phyloP scores from a whole-genome alignment of 2,113 vertebrate genomes.

The Vulpes vulpes region DNA sequence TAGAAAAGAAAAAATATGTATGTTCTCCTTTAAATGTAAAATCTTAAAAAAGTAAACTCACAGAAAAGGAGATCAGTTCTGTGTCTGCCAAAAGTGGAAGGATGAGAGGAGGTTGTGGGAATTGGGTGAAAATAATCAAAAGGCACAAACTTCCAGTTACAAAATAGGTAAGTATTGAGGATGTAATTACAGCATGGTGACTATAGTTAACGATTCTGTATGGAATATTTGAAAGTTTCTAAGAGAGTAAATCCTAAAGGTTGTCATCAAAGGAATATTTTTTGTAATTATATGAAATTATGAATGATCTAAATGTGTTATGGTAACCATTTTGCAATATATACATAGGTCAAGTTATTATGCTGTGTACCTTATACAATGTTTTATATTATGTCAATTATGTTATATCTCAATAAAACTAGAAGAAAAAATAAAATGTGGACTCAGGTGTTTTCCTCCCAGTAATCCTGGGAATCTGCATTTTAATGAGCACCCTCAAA shows the following conservation, averaged over 20 bases:
- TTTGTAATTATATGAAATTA: background rate
- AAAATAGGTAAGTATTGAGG: background rate
- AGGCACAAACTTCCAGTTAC: background rate
- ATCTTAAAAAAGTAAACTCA: background rate
- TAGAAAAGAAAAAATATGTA: background rate
- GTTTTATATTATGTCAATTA: background rate
- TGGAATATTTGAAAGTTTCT: no score
- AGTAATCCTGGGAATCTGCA: background rate
- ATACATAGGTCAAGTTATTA: background rate
- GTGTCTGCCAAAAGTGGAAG: background rate
- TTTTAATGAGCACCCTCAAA: background rate
- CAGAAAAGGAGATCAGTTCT: background rate
- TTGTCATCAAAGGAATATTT: background rate
- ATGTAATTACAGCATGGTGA: background rate
- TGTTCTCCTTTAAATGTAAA: background rate
- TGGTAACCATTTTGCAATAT: background rate
- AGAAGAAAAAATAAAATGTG: background rate
- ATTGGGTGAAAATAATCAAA: background rate
- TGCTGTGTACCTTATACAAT: background rate
- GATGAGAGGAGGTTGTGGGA: background rate
- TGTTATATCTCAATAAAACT: background rate
- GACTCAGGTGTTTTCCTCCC: background rate
- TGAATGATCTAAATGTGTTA: background rate
- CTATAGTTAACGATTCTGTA: background rate
- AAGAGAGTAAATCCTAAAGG: background rate